phyloP scores from a whole-genome alignment of 2,888 invertebrate genomes.

The Drosophila kuntzei region DNA sequence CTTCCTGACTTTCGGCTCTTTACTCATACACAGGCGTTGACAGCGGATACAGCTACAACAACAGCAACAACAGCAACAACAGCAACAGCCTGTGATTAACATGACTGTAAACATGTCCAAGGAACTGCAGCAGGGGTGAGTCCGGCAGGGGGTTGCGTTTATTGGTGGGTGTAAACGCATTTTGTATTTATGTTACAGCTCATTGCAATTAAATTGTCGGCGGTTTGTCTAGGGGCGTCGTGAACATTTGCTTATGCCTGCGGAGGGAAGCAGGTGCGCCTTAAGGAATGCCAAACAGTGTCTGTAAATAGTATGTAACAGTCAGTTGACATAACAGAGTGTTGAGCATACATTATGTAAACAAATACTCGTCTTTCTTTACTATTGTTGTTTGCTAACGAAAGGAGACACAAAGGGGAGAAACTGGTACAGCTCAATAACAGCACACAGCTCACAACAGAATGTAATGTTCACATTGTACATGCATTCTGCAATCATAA shows the following conservation, averaged over 20 bases:
- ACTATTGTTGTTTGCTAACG: neutral
- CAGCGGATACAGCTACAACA: constrained; percentile 50
- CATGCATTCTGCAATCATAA: too few relatives aligned
- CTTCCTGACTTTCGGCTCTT: constrained; percentile 10
- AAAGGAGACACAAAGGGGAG: neutral
- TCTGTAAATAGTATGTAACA: neutral
- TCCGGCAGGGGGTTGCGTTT: constrained; percentile 2
- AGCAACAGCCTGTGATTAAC: constrained; percentile 59
- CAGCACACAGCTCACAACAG: neutral
- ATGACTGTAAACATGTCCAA: constrained; percentile 59
- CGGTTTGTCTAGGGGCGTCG: constrained; percentile 29
- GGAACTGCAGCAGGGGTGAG: constrained; percentile 35
- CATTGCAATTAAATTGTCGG: constrained; percentile 63
- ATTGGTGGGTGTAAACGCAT: constrained; percentile 43
- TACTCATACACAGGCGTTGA: constrained; percentile 64
- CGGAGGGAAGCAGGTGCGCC: constrained; percentile 5
- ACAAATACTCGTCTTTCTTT: neutral
- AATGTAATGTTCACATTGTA: neutral
- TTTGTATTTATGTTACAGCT: constrained; percentile 45
- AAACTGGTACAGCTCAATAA: neutral
- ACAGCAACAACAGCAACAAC: constrained; percentile 30
- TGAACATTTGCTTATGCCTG: constrained; percentile 23
- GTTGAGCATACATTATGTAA: neutral
- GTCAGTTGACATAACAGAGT: neutral
- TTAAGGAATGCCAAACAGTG: neutral